Evolutionary conservation across 2,113 vertebrate species (phyloP).

Genomic region (Istiophorus platypterus): DNA sequence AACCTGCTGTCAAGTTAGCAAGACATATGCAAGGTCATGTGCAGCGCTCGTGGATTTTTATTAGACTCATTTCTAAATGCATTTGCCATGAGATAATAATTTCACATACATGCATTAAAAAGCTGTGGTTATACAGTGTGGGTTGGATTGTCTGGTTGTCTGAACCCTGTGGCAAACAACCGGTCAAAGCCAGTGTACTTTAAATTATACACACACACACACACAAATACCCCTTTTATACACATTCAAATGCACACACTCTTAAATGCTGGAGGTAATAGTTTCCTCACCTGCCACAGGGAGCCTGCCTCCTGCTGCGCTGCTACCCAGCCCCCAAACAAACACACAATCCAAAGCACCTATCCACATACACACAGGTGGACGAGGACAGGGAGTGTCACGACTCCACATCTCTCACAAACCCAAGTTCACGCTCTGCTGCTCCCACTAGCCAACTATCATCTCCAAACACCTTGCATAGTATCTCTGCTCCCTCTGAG

Average conservation of each 20-base stretch:
- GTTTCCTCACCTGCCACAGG: slow-evolving; percentile 67
- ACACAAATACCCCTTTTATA: background rate
- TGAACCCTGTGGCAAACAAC: slow-evolving; percentile 15
- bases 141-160: slow-evolving; percentile 2
- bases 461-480: slow-evolving; percentile 80
- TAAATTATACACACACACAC: slow-evolving; percentile 16
- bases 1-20: slow-evolving; percentile 43
- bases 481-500: slow-evolving; percentile 67
- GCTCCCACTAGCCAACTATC: slow-evolving; percentile 76
- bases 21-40: slow-evolving; percentile 50
- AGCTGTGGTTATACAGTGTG: slow-evolving; percentile 14
- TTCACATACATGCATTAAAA: slow-evolving; percentile 25
- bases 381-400: slow-evolving; percentile 73
- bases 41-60: slow-evolving; percentile 20
- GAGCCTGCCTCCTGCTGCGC: slow-evolving; percentile 54
- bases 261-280: slow-evolving; percentile 63
- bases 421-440: slow-evolving; percentile 73
- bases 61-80: slow-evolving; percentile 33
- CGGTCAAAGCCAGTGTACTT: background rate
- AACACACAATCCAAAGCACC: slow-evolving; percentile 36
- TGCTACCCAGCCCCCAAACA: slow-evolving; percentile 25
- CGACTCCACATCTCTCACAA: slow-evolving; percentile 61
- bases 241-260: slow-evolving; percentile 10
- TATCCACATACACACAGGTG: slow-evolving; percentile 63
- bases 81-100: slow-evolving; percentile 26